Evolutionary conservation across 2,797 vertebrate species (phyloP).

Genomic region (Petrocephalus sullivani): DNA sequence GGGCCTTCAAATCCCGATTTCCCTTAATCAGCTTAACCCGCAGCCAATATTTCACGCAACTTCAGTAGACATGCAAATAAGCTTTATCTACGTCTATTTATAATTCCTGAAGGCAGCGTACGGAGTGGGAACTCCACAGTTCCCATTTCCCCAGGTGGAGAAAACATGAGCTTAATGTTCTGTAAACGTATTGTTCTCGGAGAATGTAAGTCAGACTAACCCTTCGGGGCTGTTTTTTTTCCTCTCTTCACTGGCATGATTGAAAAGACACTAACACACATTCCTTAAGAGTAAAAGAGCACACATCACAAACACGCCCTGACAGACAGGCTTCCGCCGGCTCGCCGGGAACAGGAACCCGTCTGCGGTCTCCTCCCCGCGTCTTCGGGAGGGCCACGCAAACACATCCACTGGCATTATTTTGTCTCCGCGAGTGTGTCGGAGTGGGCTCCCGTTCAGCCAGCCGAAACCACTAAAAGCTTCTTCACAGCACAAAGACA

Average conservation of each 20-base stretch:
- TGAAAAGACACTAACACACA: constrained; percentile 70
- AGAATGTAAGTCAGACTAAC: not conserved
- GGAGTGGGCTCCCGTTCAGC: constrained; percentile 69
- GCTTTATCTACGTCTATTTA: constrained; percentile 66
- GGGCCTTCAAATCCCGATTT: constrained; percentile 67
- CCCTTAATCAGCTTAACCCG: constrained; percentile 73
- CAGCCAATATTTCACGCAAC: constrained; percentile 64
- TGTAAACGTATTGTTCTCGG: constrained; percentile 42
- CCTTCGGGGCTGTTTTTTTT: constrained; percentile 40
- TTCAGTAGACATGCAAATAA: constrained; percentile 66
- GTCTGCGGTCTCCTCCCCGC: not conserved
- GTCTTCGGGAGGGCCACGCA: constrained; percentile 39
- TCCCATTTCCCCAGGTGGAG: constrained; percentile 42
- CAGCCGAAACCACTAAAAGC: constrained; percentile 69
- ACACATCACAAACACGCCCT: constrained; percentile 68
- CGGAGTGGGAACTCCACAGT: constrained; percentile 60
- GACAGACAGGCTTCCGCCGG: constrained; percentile 66
- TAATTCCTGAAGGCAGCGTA: constrained; percentile 64
- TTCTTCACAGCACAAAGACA: constrained; percentile 60
- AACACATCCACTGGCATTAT: constrained; percentile 64
- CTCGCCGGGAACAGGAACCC: not conserved
- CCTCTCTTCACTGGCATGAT: constrained; percentile 52
- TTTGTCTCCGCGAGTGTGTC: constrained; percentile 43
- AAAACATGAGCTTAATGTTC: constrained; percentile 60
- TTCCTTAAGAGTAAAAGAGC: constrained; percentile 60